Percentiles rank a stretch among this genome's conserved stretches.
Evolutionary conservation across 2,888 invertebrate species (phyloP).

Genomic region (Agrochola circellaris): DNA sequence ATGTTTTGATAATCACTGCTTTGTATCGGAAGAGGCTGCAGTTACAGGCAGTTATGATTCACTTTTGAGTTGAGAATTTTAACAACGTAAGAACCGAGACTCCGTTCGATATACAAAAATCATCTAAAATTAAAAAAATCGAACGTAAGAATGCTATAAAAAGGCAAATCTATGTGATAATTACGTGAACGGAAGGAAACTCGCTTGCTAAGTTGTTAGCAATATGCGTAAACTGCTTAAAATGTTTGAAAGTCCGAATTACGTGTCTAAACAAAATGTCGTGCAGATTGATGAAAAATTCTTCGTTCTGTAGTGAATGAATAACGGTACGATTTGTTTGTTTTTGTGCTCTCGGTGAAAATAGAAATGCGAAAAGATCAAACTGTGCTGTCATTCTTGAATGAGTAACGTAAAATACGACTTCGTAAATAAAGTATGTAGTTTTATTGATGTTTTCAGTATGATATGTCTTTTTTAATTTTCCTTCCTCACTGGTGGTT

Average conservation of each 20-base stretch:
- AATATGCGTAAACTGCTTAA: slow-evolving; percentile 42
- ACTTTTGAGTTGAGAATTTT: background rate
- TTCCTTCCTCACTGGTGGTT: background rate
- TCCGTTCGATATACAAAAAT: background rate
- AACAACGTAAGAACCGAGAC: background rate
- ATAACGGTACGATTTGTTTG: slow-evolving; percentile 17
- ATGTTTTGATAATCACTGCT: too few relatives aligned
- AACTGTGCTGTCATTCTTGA: background rate
- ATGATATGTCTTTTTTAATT: background rate
- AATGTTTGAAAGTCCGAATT: slow-evolving; percentile 47
- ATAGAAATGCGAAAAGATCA: slow-evolving; percentile 18
- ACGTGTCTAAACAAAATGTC: slow-evolving; percentile 44
- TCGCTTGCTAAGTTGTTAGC: slow-evolving; percentile 20
- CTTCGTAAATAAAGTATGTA: background rate
- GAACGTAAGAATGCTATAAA: slow-evolving; percentile 25
- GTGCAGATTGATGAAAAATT: slow-evolving; percentile 16
- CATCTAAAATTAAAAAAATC: slow-evolving; percentile 24
- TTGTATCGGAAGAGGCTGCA: background rate
- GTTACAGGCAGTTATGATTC: background rate
- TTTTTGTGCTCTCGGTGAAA: slow-evolving; percentile 12
- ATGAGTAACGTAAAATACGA: background rate
- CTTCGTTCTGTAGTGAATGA: slow-evolving; percentile 13
- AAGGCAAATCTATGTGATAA: slow-evolving; percentile 23
- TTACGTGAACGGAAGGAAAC: slow-evolving; percentile 53
- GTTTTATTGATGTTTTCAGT: slow-evolving; percentile 17